Evolutionary conservation across 2,797 vertebrate species (phyloP).

Genomic region (Balearica regulorum): DNA sequence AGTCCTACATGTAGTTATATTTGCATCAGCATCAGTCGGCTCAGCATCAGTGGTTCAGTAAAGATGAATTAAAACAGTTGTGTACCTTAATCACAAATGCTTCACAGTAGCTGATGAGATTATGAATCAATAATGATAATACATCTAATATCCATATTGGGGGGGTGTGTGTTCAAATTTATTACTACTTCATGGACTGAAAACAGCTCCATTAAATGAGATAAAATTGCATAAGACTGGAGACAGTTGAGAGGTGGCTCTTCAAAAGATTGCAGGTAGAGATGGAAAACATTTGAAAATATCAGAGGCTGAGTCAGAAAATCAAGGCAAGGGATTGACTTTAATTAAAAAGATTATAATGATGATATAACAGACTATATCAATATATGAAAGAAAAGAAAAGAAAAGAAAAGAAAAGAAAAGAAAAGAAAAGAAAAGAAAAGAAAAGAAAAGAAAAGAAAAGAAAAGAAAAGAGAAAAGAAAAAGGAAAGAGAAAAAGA

Average conservation of each 20-base stretch:
- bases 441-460: too few species aligned
- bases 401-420: too few species aligned
- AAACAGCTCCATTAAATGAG: not conserved
- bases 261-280: not conserved
- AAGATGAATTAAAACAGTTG: not conserved
- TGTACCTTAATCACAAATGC: not conserved
- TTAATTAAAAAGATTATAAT: not conserved
- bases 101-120: not conserved
- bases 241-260: not conserved
- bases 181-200: not conserved
- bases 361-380: not conserved
- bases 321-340: not conserved
- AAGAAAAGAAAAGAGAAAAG: too few species aligned
- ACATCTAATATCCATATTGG: not conserved
- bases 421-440: too few species aligned
- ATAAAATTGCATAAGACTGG: not conserved
- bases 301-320: not conserved
- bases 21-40: not conserved
- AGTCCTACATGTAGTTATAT: not conserved
- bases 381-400: not conserved
- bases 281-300: not conserved
- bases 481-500: too few species aligned
- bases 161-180: rapidly evolving
- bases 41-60: not conserved
- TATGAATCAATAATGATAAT: not conserved